Evolutionary conservation across 2,888 invertebrate species (phyloP), one percentile per base, ranked within the genome.

Genomic region (Ommatoiulus sabulosus): DNA sequence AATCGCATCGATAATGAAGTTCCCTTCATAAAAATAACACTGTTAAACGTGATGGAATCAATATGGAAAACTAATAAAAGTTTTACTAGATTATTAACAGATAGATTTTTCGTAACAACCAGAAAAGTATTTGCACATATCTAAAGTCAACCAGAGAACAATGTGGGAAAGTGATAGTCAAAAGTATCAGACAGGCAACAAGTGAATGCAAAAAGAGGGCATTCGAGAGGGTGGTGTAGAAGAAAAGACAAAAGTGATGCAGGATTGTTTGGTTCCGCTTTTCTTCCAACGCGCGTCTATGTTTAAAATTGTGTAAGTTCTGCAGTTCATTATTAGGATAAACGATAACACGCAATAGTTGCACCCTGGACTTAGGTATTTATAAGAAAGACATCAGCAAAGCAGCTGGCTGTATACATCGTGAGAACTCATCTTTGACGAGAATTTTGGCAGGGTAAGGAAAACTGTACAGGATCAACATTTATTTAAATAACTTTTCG

Each of bases 111-210:
- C 10, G 87, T 63, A 87, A 87, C 87, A 87, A 87, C 87, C 87
- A 87, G 87, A 52, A 87, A 87, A 63, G n/a, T 57, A 43, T 63
- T 52, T 87, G 87, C 87, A 87, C 87, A 57, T 52, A 57, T 87
- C 63, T 63, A 87, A 87, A 63, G 43, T 87, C 87, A 87, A 87
- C 87, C 87, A 87, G 87, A 48, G 87, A 87, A 87, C 87, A 87
- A 86, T 87, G 48, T 57, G 57, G 63, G 63, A 87, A 57, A 87
- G 43, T 87, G 87, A 87, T 87, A 52, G 87, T 87, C 87, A 87
- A 87, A 87, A 87, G 87, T 86, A 86, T 86, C n/a, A 84, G 84
- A 88, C 88, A 88, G 88, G 88, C 88, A 72, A 88, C 88, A 80
- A 88, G 88, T 88, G 88, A 87, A 72, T 88, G 88, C 44, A 88